Conservation (phyloP, 2,113 vertebrate genomes). For the Clarias magur region DNA sequence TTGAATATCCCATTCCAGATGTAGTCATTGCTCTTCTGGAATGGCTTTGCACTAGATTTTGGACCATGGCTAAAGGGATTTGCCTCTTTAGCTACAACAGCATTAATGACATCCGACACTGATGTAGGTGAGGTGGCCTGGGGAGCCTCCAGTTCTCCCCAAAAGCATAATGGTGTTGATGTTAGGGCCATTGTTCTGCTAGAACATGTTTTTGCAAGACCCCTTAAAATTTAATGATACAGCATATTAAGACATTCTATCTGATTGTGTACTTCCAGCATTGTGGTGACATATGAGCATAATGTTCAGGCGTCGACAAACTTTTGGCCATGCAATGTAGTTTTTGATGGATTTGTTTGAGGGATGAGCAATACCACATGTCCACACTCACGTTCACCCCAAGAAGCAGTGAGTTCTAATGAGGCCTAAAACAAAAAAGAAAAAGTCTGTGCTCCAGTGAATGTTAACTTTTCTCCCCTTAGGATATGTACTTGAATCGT, state of each 20-base stretch:
- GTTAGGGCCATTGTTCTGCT: background rate
- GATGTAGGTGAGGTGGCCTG: background rate
- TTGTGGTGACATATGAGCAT: background rate
- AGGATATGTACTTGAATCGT: background rate
- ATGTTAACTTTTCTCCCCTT: background rate
- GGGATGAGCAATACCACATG: background rate
- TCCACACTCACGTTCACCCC: background rate
- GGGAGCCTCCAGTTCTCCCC: background rate
- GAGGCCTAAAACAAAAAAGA: background rate
- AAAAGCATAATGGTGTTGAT: background rate
- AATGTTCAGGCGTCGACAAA: background rate
- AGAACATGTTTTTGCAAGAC: background rate
- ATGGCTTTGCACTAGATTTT: background rate
- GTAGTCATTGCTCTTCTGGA: background rate
- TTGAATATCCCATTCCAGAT: background rate
- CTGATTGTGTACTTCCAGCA: background rate
- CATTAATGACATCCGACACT: background rate
- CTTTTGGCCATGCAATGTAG: background rate
- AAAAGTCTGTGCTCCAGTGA: background rate
- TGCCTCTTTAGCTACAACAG: background rate
- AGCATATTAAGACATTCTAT: background rate
- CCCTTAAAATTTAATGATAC: background rate
- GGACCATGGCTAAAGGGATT: background rate
- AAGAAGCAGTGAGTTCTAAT: background rate
- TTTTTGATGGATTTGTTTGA: background rate